Base-by-base conservation (phyloP, 2,888 invertebrate genomes). In the Erebia palarica region DNA sequence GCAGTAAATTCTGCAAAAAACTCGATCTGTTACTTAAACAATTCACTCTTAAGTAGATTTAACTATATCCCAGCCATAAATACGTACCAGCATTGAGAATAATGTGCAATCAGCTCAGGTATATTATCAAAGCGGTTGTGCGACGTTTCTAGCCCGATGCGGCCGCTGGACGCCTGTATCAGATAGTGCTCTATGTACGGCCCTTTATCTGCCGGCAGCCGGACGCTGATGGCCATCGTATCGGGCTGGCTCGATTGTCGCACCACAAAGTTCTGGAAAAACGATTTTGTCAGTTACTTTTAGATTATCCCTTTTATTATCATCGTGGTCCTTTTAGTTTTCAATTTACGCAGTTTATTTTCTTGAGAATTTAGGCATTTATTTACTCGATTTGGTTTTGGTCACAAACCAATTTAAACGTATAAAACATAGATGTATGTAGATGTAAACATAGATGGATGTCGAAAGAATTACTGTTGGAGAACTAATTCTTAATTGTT, bases 131-230 rank as follows among this genome's bases (percentile, higher is more conserved):
- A 99, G 83, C 97, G 96, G 90, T 98, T 97, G 83, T 97, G 97
- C 51, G 98, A 98, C 72, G 98, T 98, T 91, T 99, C 98, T 78
- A 99, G 94, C 68, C 97, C 97, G 75, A 98, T 94, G 79, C 96
- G 95, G 68, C 96, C 96, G 58, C 94, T 95, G 65, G 96, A 94
- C 16, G 97, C 96, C 89, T 98, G 98, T 78, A 99, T 97, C 81
- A 99, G 95, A 94, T 99, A 99, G 91, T 99, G 99, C 86, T 99
- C 98, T 83, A 98, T 98, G 89, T 98, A 98, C 10, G 97, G 97
- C 1, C 97, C 97, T 82, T 96, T 97, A 81, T 97, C 97, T 21
- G 96, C 95, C 0, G 98, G 97, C 75, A 98, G 94, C 13, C 98
- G 96, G 63, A 99, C 98, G 64, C 98, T 98, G 77, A 99, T 95